phyloP scores from a whole-genome alignment of 2,113 vertebrate genomes.

The Trogon surrucura region DNA sequence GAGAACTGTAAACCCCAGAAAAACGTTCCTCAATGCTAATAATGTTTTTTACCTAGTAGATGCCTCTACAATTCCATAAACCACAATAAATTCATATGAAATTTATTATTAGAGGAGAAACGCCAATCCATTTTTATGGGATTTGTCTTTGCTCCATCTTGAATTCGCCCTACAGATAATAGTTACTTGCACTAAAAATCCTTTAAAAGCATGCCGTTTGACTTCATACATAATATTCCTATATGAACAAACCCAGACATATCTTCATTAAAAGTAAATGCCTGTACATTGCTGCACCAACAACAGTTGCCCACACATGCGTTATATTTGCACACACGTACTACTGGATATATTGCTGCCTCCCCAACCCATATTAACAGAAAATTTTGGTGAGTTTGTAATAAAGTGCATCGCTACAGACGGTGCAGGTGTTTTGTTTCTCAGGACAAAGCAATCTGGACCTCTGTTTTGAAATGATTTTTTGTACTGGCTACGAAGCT shows the following conservation, averaged over 20 bases:
- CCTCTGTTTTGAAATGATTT: background rate
- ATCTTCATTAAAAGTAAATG: background rate
- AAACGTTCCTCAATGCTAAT: background rate
- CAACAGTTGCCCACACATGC: background rate
- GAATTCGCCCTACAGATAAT: background rate
- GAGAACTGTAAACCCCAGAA: slow-evolving; percentile 5
- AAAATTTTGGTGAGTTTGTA: background rate
- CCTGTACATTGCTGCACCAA: background rate
- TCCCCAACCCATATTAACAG: background rate
- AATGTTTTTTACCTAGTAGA: slow-evolving; percentile 1
- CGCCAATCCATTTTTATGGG: background rate
- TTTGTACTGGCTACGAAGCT: background rate
- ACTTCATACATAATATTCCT: background rate
- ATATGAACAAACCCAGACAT: background rate
- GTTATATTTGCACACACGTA: background rate
- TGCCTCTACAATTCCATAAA: slow-evolving; percentile 36
- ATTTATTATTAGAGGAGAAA: slow-evolving; percentile 26
- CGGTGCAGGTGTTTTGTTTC: background rate
- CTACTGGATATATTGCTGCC: background rate
- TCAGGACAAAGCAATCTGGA: background rate
- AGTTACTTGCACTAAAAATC: background rate
- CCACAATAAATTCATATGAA: slow-evolving; percentile 40
- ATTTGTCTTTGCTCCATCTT: background rate
- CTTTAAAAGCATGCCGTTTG: background rate
- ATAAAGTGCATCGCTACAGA: background rate